These are phyloP conservation scores for Meloidogyne chitwoodi DNA, from an alignment of 1,140 invertebrate species.

Conservation along the genomic window DNA sequence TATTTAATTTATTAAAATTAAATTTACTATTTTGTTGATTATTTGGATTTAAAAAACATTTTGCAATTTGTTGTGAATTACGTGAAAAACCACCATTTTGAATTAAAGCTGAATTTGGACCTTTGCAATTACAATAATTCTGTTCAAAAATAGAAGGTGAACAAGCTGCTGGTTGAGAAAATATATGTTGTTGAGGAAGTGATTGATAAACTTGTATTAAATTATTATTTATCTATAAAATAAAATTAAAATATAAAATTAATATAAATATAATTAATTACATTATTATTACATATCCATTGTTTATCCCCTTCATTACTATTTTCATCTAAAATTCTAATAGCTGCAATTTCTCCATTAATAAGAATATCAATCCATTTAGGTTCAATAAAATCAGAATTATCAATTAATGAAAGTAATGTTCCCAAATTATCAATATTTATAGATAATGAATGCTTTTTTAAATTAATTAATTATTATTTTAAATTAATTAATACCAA, in stretches of 20 bases:
- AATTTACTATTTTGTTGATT: background rate
- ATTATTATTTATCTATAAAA: background rate
- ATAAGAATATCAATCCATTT: conserved; percentile 20
- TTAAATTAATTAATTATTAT: background rate
- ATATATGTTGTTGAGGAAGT: conserved; percentile 4
- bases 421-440: conserved; percentile 16
- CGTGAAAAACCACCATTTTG: background rate
- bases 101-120: conserved; percentile 13
- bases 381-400: background rate
- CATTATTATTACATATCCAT: conserved; percentile 6
- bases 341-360: conserved; percentile 12
- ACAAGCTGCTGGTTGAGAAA: conserved; percentile 3
- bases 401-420: conserved; percentile 1
- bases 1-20: too few species aligned
- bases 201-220: conserved; percentile 1
- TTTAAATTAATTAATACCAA: background rate
- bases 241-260: background rate
- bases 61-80: conserved; percentile 8
- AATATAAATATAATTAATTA: background rate
- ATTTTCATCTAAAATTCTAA: background rate
- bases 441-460: conserved; percentile 15
- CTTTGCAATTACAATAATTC: conserved; percentile 15
- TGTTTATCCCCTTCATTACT: background rate
- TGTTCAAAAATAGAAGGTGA: background rate
- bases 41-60: background rate